Percentiles rank a stretch among this genome's conserved stretches.
These are phyloP conservation scores for Cepaea nemoralis DNA, from an alignment of 1,140 invertebrate genomes.

Conservation along the genomic window DNA sequence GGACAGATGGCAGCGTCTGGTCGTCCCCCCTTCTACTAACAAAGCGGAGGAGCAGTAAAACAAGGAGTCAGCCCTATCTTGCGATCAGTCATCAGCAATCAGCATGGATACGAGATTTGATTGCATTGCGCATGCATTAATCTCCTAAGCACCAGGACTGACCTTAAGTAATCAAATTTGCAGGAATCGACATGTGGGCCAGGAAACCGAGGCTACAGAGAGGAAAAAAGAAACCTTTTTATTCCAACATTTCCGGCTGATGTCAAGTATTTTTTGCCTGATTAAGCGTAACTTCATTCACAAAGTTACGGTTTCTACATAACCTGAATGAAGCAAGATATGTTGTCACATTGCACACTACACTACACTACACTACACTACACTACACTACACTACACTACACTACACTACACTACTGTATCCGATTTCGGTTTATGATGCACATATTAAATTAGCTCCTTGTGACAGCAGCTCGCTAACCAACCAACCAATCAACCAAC, in stretches of 20 bases:
- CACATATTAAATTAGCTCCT: no score
- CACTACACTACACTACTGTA: no score
- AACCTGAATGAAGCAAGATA: no score
- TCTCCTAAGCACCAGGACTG: constrained; percentile 29
- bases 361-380: no score
- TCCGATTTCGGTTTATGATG: no score
- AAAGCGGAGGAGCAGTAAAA: constrained; percentile 6
- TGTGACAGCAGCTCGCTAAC: no score
- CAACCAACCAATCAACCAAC: no score
- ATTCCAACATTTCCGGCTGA: neutral
- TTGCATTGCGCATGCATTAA: constrained; percentile 32
- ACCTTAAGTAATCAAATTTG: constrained; percentile 33
- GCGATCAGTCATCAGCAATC: constrained; percentile 19
- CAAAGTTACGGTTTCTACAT: no score
- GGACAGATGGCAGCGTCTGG: constrained; percentile 21
- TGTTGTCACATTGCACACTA: no score
- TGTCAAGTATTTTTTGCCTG: neutral
- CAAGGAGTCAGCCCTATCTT: constrained; percentile 11
- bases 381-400: no score
- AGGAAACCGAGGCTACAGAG: constrained; percentile 21
- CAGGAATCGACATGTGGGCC: neutral
- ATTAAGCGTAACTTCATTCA: neutral
- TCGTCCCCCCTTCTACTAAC: neutral
- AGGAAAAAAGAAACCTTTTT: neutral
- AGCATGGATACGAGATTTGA: constrained; percentile 18